Conservation (phyloP, 1,140 invertebrate species). For the Leptopilina clavipes region DNA sequence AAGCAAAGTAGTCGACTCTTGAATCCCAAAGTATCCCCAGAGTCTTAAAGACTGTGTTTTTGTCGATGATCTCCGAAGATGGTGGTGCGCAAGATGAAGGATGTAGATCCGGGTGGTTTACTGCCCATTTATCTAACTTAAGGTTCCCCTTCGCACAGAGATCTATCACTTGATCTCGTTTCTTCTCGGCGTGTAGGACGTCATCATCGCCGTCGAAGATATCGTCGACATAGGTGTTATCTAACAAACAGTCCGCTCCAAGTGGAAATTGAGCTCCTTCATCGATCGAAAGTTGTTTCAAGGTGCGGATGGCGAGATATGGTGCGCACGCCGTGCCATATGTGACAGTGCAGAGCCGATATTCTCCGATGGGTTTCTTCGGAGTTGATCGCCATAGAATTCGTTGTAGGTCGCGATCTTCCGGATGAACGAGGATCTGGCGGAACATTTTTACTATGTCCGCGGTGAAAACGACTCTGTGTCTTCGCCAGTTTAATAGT, state of each 20-base stretch:
- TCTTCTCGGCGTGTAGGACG: neutral
- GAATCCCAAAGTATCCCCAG: too few relatives aligned
- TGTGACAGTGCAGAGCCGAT: slow-evolving; percentile 47
- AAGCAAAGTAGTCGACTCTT: too few relatives aligned
- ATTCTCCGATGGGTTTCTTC: slow-evolving; percentile 42
- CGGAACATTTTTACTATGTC: slow-evolving; percentile 73
- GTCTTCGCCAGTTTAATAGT: slow-evolving; percentile 33
- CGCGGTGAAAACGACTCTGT: slow-evolving; percentile 50
- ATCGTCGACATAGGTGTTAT: slow-evolving; percentile 56
- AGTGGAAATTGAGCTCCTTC: slow-evolving; percentile 29
- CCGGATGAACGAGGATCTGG: slow-evolving; percentile 56
- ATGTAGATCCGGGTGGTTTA: too few relatives aligned
- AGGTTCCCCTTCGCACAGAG: neutral
- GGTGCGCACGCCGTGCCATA: slow-evolving; percentile 60
- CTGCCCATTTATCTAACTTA: too few relatives aligned
- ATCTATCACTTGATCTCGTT: neutral
- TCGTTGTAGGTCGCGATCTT: slow-evolving; percentile 51
- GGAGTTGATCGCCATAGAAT: slow-evolving; percentile 53
- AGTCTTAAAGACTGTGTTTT: too few relatives aligned
- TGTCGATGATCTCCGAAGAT: too few relatives aligned
- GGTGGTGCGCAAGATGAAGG: too few relatives aligned
- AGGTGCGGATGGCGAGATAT: slow-evolving; percentile 56
- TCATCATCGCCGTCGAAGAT: slow-evolving; percentile 37
- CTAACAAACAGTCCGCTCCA: neutral
- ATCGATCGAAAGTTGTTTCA: slow-evolving; percentile 47